Evolutionary conservation across 1,140 invertebrate species (phyloP), one percentile per base, ranked within the genome.

Genomic region (Oryctes rhinoceros): DNA sequence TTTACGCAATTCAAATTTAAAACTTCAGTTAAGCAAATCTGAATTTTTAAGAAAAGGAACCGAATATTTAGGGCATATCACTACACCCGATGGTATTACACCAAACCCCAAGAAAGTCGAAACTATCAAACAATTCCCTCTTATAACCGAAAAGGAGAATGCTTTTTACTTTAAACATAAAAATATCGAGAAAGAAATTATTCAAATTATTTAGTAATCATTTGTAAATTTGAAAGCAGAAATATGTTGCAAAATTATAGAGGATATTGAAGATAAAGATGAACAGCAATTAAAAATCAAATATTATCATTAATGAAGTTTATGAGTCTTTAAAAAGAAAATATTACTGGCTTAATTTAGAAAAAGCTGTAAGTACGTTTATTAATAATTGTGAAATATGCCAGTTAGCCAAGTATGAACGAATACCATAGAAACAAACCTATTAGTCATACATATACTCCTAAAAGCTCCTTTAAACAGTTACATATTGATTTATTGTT

Each of bases 401-500:
- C 15, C 75, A 76, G 18, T 44, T 76, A 44, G 44, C 15, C 24
- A 76, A 76, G 39, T 76, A 76, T 44, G 75, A 76, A n/a, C 35
- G 75, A 39, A 37, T 13, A 78, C 76, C 76, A 18, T 7, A 78
- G 18, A 78, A 76, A 44, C 75, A 53, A n/a, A 59, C 47, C 5
- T 24, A 30, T 78, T 49, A 15, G 15, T 6, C 11, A 59, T 15
- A 49, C 76, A 7, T 59, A 78, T 24, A 53, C 76, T 1, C 76
- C 47, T 9, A 53, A n/a, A 35, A 78, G 20, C 48, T 47, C 76
- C 1, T 59, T 78, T 53, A 24, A 78, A 78, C 49, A 78, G 15
- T 37, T 78, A 30, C 76, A 78, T 15, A 78, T 78, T 30, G 76
- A 78, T 37, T 53, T 59, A 35, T 24, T 78, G 6, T 59, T 53